These are phyloP conservation scores for Lasioglossum calceatum DNA, from an alignment of 2,888 invertebrate species.

Conservation along the genomic window DNA sequence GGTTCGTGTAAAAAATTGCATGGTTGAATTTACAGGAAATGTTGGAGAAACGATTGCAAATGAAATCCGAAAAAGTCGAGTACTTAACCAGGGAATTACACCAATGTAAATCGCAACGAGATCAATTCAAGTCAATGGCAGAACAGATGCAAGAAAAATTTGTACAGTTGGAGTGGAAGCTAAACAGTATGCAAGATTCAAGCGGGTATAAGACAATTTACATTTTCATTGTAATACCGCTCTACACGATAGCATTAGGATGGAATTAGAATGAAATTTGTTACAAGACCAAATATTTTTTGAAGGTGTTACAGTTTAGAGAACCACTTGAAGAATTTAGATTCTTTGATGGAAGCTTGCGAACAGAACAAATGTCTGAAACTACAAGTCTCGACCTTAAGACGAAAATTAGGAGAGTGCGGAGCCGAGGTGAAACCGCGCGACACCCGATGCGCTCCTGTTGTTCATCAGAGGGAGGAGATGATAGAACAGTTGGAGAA, in stretches of 20 bases:
- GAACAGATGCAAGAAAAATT: slow-evolving; percentile 89
- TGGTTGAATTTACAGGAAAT: slow-evolving; percentile 50
- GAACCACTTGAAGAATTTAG: slow-evolving; percentile 74
- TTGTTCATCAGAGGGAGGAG: slow-evolving; percentile 88
- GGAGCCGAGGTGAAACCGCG: slow-evolving; percentile 87
- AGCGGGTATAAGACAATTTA: slow-evolving; percentile 71
- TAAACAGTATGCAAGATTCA: slow-evolving; percentile 65
- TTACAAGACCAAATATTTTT: slow-evolving; percentile 10
- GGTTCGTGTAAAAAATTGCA: neutral
- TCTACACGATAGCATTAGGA: neutral
- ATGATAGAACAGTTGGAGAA: slow-evolving; percentile 89
- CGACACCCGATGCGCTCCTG: slow-evolving; percentile 79
- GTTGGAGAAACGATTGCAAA: slow-evolving; percentile 87
- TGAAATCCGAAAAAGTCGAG: slow-evolving; percentile 93
- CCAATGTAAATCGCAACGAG: slow-evolving; percentile 91
- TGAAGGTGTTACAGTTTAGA: slow-evolving; percentile 65
- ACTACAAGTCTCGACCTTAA: slow-evolving; percentile 89
- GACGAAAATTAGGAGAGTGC: slow-evolving; percentile 89
- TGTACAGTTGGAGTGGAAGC: slow-evolving; percentile 84
- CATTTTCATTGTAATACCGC: neutral
- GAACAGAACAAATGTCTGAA: slow-evolving; percentile 86
- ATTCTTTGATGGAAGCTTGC: slow-evolving; percentile 83
- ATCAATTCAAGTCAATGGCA: slow-evolving; percentile 92
- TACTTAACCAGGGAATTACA: slow-evolving; percentile 92
- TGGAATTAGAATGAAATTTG: neutral